A percentile compares a stretch with the other conserved stretches of the same genome.
phyloP scores from a whole-genome alignment of 2,113 vertebrate genomes.

The Lanius collurio region DNA sequence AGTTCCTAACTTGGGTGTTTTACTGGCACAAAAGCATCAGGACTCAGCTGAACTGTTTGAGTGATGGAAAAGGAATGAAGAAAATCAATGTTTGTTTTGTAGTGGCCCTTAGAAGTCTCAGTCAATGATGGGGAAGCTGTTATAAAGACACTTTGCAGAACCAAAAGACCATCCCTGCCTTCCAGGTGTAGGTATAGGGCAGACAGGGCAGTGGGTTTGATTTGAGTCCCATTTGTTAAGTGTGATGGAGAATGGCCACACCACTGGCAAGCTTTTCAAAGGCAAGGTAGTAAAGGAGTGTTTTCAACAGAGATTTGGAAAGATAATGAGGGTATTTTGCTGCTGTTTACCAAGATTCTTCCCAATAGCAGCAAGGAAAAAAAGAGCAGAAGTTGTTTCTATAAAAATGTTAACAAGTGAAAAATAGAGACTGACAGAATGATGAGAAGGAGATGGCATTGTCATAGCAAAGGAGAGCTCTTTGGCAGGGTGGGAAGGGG shows the following conservation, averaged over 20 bases:
- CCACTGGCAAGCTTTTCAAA: background rate
- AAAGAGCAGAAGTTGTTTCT: background rate
- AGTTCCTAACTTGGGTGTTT: background rate
- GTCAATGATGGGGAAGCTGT: background rate
- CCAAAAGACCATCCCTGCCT: background rate
- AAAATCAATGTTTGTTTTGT: background rate
- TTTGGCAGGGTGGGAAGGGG: constrained; percentile 5
- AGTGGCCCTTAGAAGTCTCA: background rate
- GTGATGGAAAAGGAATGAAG: background rate
- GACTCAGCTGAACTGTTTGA: background rate
- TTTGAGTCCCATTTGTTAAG: background rate
- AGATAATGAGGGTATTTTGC: background rate
- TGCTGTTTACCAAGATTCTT: background rate
- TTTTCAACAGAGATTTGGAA: background rate
- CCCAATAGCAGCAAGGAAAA: background rate
- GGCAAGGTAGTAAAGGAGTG: background rate
- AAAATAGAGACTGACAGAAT: constrained; percentile 25
- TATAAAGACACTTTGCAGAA: background rate
- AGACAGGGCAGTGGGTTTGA: background rate
- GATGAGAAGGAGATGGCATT: constrained; percentile 10
- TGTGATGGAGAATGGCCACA: background rate
- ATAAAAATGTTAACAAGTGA: constrained; percentile 34
- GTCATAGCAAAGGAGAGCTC: constrained; percentile 36
- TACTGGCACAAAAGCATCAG: background rate
- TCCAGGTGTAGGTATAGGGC: background rate